Evolutionary conservation across 2,888 invertebrate species (phyloP).

Genomic region (Mimas tiliae): DNA sequence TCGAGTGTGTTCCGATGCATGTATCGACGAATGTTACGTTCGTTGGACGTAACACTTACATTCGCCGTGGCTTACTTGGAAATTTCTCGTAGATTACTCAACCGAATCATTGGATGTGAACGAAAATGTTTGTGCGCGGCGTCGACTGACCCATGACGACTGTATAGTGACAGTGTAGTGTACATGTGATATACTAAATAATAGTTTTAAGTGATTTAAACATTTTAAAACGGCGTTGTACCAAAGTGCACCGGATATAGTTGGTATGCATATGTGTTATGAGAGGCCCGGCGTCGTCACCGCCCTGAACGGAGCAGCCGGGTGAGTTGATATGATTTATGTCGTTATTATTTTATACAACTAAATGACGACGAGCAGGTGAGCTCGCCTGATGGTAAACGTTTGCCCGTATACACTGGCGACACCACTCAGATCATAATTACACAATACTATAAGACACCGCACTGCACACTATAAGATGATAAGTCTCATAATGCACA

Average conservation of each 20-base stretch:
- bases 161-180: not conserved
- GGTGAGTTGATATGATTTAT: slow-evolving; percentile 58
- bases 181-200: slow-evolving; percentile 9
- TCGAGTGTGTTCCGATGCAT: slow-evolving; percentile 1
- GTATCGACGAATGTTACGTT: not conserved
- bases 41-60: slow-evolving; percentile 32
- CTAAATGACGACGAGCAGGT: no score
- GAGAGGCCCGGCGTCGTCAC: slow-evolving; percentile 77
- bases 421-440: no score
- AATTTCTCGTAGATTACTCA: slow-evolving; percentile 53
- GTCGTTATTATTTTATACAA: not conserved
- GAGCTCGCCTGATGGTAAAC: no score
- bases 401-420: no score
- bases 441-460: no score
- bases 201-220: slow-evolving; percentile 31
- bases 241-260: slow-evolving; percentile 58
- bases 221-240: slow-evolving; percentile 17
- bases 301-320: slow-evolving; percentile 77
- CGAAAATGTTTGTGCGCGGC: slow-evolving; percentile 77
- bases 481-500: no score
- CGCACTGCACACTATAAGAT: no score
- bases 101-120: slow-evolving; percentile 34
- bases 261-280: slow-evolving; percentile 83
- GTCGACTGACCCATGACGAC: slow-evolving; percentile 60
- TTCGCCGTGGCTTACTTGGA: slow-evolving; percentile 51